phyloP scores from a whole-genome alignment of 2,888 invertebrate species.

The Rambutsinella grinnellia region DNA sequence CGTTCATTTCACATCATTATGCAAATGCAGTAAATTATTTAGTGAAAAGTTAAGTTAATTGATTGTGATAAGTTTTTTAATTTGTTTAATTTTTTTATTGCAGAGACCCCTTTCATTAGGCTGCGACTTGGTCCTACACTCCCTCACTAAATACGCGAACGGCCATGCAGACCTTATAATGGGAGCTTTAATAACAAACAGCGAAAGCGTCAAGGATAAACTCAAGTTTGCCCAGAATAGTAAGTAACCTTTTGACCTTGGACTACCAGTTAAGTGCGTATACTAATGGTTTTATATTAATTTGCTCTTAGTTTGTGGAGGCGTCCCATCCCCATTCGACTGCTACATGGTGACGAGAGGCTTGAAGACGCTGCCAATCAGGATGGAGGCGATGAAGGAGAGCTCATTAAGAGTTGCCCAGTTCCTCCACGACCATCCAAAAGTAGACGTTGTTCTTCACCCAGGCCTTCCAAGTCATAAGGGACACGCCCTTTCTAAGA shows the following conservation, averaged over 20 bases:
- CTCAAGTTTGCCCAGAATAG: background rate
- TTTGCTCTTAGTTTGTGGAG: conserved; percentile 81
- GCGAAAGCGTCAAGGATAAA: conserved; percentile 66
- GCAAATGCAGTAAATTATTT: no score
- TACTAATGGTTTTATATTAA: conserved; percentile 50
- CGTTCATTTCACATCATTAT: no score
- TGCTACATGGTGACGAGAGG: conserved; percentile 94
- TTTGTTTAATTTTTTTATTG: background rate
- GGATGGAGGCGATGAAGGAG: conserved; percentile 91
- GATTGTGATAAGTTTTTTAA: no score
- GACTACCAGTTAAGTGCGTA: background rate
- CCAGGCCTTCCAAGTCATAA: conserved; percentile 76
- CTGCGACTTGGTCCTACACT: conserved; percentile 89
- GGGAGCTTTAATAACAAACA: conserved; percentile 87
- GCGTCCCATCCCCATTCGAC: conserved; percentile 96
- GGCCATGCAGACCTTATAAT: conserved; percentile 97
- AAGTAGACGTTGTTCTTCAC: conserved; percentile 85
- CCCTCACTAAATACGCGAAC: conserved; percentile 97
- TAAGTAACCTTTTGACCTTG: background rate
- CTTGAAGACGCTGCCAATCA: conserved; percentile 89
- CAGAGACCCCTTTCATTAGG: background rate
- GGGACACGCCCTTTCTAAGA: conserved; percentile 70
- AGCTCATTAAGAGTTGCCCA: conserved; percentile 84
- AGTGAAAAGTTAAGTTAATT: no score
- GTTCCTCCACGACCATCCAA: conserved; percentile 84